Base-by-base conservation (phyloP, 2,888 invertebrate species). In the Ormyrus pomaceus region DNA sequence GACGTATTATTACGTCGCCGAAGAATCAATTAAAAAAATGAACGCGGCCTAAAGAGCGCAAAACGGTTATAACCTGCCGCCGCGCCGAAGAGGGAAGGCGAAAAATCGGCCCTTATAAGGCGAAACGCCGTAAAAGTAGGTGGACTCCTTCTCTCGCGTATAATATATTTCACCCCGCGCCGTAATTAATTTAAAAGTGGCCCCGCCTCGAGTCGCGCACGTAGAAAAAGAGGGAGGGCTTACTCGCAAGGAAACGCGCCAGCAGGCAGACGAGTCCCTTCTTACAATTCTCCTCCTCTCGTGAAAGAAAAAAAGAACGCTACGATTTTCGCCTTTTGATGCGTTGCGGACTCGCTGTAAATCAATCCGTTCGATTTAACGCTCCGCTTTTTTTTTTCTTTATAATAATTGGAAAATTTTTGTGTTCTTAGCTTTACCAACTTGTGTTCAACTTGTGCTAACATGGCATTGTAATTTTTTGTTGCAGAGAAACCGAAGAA, bases 401-500 rank as follows among this genome's bases (percentile, higher is more conserved):
- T 56, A 69, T 68, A 61, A 65, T 58, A 74, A 65, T 74, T 64
- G 73, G 56, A 64, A 48, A 13, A 59, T 2, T 46, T 45, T 69
- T 56, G 6, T 56, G 9, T 4, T 34, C 53, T 19, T 51, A 5
- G 45, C 64, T 19, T 5, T n/a, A 9, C 9, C 48, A 34, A 6
- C 10, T 13, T 6, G 6, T 53, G 19, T 8, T 58, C 58, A 53
- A 10, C 58, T 34, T 45, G 34, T 13, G 50, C 5, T 7, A 10
- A 68, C 48, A n/a, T n/a, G 11, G 8, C 10, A 34, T 34, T 34
- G 0, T 55, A 11, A 11, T 79, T 79, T 89, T 83, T 66, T 83
- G 81, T 83, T 93, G 93, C 93, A 97, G 96, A 96, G 93, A 95
- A 96, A 91, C 95, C 96, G 91, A 97, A 97, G 92, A 96, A 95